A percentile compares a stretch with the other conserved stretches of the same genome.
Evolutionary conservation across 2,797 vertebrate species (phyloP).

Genomic region (Corythornis leucogaster): DNA sequence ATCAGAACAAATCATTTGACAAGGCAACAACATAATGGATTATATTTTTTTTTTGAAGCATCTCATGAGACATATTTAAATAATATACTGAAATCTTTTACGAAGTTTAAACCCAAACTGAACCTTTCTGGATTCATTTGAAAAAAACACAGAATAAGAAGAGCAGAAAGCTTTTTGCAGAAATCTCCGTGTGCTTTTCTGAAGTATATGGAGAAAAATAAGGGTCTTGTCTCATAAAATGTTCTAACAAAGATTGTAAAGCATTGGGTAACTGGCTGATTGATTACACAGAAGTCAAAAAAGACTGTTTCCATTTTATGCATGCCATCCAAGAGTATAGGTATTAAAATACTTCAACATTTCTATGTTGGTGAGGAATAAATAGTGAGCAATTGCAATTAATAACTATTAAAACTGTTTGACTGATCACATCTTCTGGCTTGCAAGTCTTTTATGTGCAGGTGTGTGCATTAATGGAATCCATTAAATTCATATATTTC

Average conservation of each 20-base stretch:
- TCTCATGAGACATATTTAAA: background rate
- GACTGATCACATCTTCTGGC: constrained; percentile 79
- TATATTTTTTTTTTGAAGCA: background rate
- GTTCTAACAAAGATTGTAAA: constrained; percentile 10
- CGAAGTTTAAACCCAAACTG: background rate
- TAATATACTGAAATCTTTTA: background rate
- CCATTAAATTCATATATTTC: constrained; percentile 85
- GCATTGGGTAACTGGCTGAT: background rate
- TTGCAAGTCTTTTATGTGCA: constrained; percentile 79
- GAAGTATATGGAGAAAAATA: background rate
- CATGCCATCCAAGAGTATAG: constrained; percentile 32
- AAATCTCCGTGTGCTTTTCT: background rate
- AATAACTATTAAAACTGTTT: constrained; percentile 83
- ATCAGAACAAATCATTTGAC: background rate
- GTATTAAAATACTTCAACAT: constrained; percentile 65
- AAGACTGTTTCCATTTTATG: constrained; percentile 55
- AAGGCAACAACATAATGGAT: background rate
- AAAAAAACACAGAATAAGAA: background rate
- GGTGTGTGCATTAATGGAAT: constrained; percentile 81
- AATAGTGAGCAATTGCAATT: constrained; percentile 76
- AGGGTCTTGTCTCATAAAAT: background rate
- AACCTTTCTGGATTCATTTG: background rate
- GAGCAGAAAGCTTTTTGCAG: background rate
- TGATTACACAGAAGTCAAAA: constrained; percentile 51
- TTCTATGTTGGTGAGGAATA: constrained; percentile 58